Percentiles rank a stretch among this genome's conserved stretches.
phyloP scores from a whole-genome alignment of 2,797 vertebrate species.

The Spheniscus humboldti region DNA sequence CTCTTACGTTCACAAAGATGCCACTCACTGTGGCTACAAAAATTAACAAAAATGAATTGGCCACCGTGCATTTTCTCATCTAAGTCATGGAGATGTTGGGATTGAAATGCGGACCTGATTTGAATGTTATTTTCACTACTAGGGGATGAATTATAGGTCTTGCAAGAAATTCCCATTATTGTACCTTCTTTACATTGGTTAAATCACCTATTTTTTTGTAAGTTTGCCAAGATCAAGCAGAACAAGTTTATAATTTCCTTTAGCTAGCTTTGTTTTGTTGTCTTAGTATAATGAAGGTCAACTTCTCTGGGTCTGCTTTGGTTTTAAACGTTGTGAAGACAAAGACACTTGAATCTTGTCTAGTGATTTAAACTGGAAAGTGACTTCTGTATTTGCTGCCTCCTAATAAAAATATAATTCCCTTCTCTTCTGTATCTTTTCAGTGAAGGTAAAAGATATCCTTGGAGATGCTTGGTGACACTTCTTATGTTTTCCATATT shows the following conservation, averaged over 20 bases:
- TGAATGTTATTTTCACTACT: not conserved
- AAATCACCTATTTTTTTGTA: not conserved
- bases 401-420: not conserved
- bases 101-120: not conserved
- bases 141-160: not conserved
- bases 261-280: not conserved
- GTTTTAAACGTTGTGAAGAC: not conserved
- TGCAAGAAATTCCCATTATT: not conserved
- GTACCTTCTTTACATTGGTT: not conserved
- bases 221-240: not conserved
- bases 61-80: not conserved
- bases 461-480: not conserved
- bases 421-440: not conserved
- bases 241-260: not conserved
- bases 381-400: not conserved
- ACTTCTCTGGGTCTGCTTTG: not conserved
- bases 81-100: not conserved
- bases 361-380: not conserved
- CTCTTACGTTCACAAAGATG: not conserved
- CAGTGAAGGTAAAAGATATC: not conserved
- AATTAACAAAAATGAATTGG: not conserved
- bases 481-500: not conserved
- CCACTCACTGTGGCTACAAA: not conserved
- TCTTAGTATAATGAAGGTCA: not conserved
- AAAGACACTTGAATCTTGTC: not conserved